Evolutionary conservation across 2,797 vertebrate species (phyloP), one percentile per base, ranked within the genome.

Genomic region (Bryconaethiops microstoma): DNA sequence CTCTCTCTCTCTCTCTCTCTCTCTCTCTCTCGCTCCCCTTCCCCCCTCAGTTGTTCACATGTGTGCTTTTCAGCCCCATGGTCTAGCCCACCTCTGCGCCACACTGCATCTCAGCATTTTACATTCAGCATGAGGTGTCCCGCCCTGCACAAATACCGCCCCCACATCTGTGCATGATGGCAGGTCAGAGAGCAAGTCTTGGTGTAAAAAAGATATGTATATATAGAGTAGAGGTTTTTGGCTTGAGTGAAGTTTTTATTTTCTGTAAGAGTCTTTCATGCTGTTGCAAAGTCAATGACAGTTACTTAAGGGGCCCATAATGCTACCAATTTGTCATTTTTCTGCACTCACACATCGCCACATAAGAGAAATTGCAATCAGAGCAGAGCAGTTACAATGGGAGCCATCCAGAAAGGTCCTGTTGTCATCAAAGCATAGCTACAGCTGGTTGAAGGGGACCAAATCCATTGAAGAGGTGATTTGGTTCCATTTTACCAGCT

Each of bases 401-500:
- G 2, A 42, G 16, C 39, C 48, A 77, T 23, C 59, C 74, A n/a
- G 35, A 80, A 62, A 6, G 10, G 78, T 95, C 93, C 89, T 89
- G 97, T 92, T 92, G 97, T 96, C 91, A 96, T 98, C 97, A 98
- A 98, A 97, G 96, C 97, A 97, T 96, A 98, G 97, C 97, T 97
- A 98, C 97, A 99, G 97, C 98, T 99, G 98, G 98, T 99, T 99
- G 97, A 99, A 99, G 98, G 98, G 98, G 97, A 99, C 97, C 97
- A 99, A 99, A 99, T 99, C 98, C 97, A 97, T 98, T 96, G 92
- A 97, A 97, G 80, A 97, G 95, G 82, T 96, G 97, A 99, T 98
- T 99, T 99, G 97, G 97, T 99, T 99, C 97, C 98, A 98, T 99
- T 99, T 99, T 99, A 99, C 97, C 97, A 99, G 97, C 97, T 99